phyloP scores from a whole-genome alignment of 2,888 invertebrate species.

The Archaeoteleia sp. region DNA sequence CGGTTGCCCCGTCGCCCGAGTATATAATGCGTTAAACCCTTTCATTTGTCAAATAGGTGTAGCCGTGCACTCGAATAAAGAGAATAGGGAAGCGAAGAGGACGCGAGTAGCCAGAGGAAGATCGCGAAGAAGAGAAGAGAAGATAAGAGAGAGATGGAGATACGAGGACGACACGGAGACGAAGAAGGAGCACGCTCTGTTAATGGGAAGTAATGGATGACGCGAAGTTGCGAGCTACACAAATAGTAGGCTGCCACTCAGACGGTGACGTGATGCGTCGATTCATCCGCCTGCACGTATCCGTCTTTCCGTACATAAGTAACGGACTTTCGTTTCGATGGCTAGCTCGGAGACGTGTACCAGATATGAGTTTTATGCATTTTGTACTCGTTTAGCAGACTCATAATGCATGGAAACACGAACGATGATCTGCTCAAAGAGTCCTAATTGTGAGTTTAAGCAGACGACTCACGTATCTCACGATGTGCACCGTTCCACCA shows the following conservation, averaged over 20 bases:
- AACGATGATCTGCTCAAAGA: constrained; percentile 31
- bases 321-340: constrained; percentile 58
- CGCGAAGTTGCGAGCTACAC: constrained; percentile 52
- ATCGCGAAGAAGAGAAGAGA: constrained; percentile 8
- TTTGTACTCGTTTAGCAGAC: constrained; percentile 43
- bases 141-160: background rate
- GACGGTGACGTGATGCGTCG: constrained; percentile 49
- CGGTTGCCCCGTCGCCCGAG: background rate
- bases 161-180: constrained; percentile 9
- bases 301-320: constrained; percentile 48
- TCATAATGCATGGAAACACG: constrained; percentile 37
- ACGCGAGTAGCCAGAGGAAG: background rate
- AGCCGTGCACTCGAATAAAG: constrained; percentile 8
- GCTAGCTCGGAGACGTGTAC: constrained; percentile 54
- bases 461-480: constrained; percentile 35
- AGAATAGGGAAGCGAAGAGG: constrained; percentile 1
- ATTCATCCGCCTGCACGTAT: constrained; percentile 50
- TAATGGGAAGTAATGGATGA: constrained; percentile 64
- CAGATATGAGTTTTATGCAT: constrained; percentile 40
- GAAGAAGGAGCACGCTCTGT: constrained; percentile 57
- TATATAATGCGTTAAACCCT: constrained; percentile 3
- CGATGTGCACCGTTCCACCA: constrained; percentile 26
- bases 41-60: constrained; percentile 19
- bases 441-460: constrained; percentile 37
- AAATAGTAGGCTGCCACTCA: constrained; percentile 56